A percentile compares a stretch with the other conserved stretches of the same genome.
Conservation (phyloP, 2,113 vertebrate genomes). For the Vidua macroura region DNA sequence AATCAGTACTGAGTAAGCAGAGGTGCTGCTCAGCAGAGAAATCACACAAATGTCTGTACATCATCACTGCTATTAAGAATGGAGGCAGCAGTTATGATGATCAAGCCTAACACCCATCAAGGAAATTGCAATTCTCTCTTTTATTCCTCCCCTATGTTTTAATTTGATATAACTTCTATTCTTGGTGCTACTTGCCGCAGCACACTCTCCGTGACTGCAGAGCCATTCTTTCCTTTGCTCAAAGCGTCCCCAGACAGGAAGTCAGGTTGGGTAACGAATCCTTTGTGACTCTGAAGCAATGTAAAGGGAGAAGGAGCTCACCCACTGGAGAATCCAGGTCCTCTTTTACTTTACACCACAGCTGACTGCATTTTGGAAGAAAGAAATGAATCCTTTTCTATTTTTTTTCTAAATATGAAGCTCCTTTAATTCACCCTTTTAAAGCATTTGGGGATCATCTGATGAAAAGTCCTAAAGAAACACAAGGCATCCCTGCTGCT, state of each 20-base stretch:
- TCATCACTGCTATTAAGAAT: not conserved
- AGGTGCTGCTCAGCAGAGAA: not conserved
- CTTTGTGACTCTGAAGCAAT: not conserved
- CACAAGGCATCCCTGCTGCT: not conserved
- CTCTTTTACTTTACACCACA: not conserved
- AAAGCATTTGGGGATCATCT: not conserved
- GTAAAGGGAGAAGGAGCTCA: not conserved
- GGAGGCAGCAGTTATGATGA: not conserved
- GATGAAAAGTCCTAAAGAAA: not conserved
- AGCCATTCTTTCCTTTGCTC: not conserved
- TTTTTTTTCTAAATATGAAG: not conserved
- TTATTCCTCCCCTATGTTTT: not conserved
- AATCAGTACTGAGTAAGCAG: not conserved
- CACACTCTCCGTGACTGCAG: not conserved
- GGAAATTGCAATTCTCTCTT: not conserved
- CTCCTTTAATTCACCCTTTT: not conserved
- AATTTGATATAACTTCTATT: not conserved
- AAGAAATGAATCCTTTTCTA: not conserved
- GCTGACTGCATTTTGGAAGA: not conserved
- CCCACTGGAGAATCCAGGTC: not conserved
- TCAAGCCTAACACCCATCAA: not conserved
- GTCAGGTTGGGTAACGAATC: not conserved
- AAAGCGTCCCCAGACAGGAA: not conserved
- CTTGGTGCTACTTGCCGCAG: not conserved
- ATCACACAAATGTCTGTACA: not conserved